Percentiles rank a stretch among this genome's conserved stretches.
phyloP scores from a whole-genome alignment of 1,140 invertebrate species.

The Lordiphosa clarofinis region DNA sequence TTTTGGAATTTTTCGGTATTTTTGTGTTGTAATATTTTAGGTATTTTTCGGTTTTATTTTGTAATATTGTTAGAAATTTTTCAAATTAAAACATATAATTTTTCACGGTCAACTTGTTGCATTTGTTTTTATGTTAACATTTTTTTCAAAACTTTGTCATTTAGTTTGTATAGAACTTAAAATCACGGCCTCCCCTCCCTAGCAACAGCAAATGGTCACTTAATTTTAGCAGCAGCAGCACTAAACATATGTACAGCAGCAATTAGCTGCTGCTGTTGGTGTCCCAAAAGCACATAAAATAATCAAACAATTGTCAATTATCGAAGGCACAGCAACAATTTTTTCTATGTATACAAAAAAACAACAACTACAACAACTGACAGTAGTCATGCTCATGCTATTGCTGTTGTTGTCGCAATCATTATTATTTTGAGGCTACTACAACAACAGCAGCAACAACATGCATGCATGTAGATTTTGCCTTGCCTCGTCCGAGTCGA shows the following conservation, averaged over 20 bases:
- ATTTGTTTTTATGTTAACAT: too few species aligned
- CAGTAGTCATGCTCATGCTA: conserved; percentile 26
- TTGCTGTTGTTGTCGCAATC: conserved; percentile 69
- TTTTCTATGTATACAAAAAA: conserved; percentile 19
- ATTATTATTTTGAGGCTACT: conserved; percentile 74
- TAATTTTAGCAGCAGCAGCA: conserved; percentile 6
- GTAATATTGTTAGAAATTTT: too few species aligned
- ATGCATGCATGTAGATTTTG: conserved; percentile 68
- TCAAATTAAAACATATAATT: too few species aligned
- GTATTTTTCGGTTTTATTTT: too few species aligned
- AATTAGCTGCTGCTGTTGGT: conserved; percentile 37
- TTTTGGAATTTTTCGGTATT: too few species aligned
- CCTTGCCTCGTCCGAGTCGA: conserved; percentile 53
- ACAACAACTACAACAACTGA: conserved; percentile 28
- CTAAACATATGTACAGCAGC: conserved; percentile 23
- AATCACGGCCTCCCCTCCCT: conserved; percentile 1
- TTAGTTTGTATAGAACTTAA: too few species aligned
- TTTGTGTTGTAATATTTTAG: too few species aligned
- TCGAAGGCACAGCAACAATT: conserved; percentile 46
- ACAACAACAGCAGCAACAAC: conserved; percentile 17
- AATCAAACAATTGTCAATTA: conserved; percentile 75
- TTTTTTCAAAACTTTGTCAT: too few species aligned
- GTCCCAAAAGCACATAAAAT: conserved; percentile 51
- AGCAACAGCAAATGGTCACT: conserved; percentile 18
- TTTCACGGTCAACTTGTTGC: too few species aligned